Base-by-base conservation (phyloP, 2,113 vertebrate genomes). In the Pyxicephalus adspersus region DNA sequence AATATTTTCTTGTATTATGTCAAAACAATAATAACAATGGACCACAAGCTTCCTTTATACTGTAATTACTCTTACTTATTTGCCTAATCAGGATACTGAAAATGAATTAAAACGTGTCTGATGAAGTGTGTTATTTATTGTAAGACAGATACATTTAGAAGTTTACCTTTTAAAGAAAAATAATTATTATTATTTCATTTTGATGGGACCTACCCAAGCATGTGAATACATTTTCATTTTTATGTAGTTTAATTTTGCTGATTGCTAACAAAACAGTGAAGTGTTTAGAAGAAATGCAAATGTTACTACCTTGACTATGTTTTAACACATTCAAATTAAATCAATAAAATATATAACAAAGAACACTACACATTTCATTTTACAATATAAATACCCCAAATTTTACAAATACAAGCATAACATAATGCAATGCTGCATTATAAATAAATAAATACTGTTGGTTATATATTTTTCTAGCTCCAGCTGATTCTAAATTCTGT, bases 231-330 rank as follows among this genome's bases (percentile, higher is more conserved):
- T 81, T 73, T 65, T 28, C 60, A 74, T 81, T 81, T 81, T 74
- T 81, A 65, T 81, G 61, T 51, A 65, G 50, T 81, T 81, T 81
- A 74, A 81, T 81, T 74, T 18, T 81, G 70, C 51, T 81, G 79
- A 74, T 65, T 64, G 61, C 79, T 65, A 55, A 50, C 61, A 81
- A 65, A 28, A 74, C 79, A 74, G 63, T 74, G n/a, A 81, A 73
- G 78, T 73, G 60, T 54, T 54, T 50, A 74, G 52, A 65, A 74
- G 29, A 74, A 74, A 81, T 81, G 60, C 79, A 74, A 65, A 74
- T 81, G 55, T 54, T 16, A 5, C n/a, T 65, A 73, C 73, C 65
- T 74, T 81, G 74, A 81, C 57, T 81, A 52, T 57, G 38, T 1
- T 45, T 13, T 45, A 45, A 8, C 8, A 31, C 11, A 38, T 51